Evolutionary conservation across 2,797 vertebrate genomes (phyloP), one percentile per base, ranked within the genome.

Genomic region (Rachycentron canadum): DNA sequence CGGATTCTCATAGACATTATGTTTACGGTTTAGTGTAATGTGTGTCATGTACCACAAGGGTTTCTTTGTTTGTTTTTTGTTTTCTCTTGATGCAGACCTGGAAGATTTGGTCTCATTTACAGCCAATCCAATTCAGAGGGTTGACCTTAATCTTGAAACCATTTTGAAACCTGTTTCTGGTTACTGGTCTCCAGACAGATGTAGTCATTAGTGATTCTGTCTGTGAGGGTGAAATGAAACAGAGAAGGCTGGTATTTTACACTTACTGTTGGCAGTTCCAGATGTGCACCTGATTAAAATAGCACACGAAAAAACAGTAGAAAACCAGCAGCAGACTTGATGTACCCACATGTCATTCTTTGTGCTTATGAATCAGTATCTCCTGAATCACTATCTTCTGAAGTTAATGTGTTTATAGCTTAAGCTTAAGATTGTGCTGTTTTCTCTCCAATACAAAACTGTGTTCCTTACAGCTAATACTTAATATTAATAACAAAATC

Each of bases 61-160:
- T 21, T 21, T 47, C 56, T 57, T 8, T 14, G n/a, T 72, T 77
- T 70, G 17, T 81, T 69, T 59, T 79, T 59, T 16, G 41, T 56
- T 75, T 40, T 50, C 26, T 63, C 45, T 73, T 40, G 8, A 55
- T 25, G 7, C 30, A 41, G 53, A 77, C 43, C 47, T 25, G 34
- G 2, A 65, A 19, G 28, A 4, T 73, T 73, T 40, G 3, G 17
- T 64, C 52, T 75, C 19, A 72, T 62, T 79, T 72, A 40, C 43
- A 82, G 68, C 64, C 25, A 63, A 7, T 72, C 36, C 61, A 73
- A 4, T 69, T 74, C 41, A 60, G 6, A 9, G 40, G 38, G 34
- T 64, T 74, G 62, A 75, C 73, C 70, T 61, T 57, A 55, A 73
- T 75, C 66, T 66, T 65, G 34, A 77, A 81, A 76, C 32, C 43